Conservation (phyloP, 2,888 invertebrate species). For the Eutolmus rufibarbis region DNA sequence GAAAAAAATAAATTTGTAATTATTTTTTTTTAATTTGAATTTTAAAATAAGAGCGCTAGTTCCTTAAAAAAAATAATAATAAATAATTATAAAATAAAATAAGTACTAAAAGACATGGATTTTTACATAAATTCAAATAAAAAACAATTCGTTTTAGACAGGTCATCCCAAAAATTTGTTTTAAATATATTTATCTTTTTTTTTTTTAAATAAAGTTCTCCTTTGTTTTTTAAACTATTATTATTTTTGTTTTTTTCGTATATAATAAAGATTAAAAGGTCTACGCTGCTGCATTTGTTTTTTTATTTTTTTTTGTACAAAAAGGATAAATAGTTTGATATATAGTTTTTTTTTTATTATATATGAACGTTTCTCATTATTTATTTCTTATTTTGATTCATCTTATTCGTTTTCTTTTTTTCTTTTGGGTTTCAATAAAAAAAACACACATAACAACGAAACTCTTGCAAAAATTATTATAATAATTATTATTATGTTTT, state of each 20-base stretch:
- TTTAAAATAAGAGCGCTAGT: too few species aligned
- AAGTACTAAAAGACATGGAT: too few species aligned
- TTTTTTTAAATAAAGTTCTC: neutral
- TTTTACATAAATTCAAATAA: too few species aligned
- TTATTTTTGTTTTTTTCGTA: neutral
- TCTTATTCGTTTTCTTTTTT: neutral
- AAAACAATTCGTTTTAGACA: neutral
- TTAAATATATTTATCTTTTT: neutral
- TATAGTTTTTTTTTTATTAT: neutral
- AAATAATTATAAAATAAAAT: too few species aligned
- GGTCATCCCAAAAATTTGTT: neutral
- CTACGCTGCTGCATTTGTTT: neutral
- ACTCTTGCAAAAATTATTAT: neutral
- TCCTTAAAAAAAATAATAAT: too few species aligned
- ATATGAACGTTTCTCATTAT: neutral
- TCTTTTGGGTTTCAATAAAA: neutral
- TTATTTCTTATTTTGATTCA: neutral
- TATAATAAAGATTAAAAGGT: neutral
- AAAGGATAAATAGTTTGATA: neutral
- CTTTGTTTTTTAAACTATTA: neutral
- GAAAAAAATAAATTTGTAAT: too few species aligned
- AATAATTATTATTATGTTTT: neutral
- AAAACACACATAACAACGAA: slow-evolving; percentile 7
- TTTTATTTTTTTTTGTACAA: neutral
- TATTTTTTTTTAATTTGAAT: too few species aligned